phyloP scores from a whole-genome alignment of 2,888 invertebrate genomes.

The Acanthopleura granulata region DNA sequence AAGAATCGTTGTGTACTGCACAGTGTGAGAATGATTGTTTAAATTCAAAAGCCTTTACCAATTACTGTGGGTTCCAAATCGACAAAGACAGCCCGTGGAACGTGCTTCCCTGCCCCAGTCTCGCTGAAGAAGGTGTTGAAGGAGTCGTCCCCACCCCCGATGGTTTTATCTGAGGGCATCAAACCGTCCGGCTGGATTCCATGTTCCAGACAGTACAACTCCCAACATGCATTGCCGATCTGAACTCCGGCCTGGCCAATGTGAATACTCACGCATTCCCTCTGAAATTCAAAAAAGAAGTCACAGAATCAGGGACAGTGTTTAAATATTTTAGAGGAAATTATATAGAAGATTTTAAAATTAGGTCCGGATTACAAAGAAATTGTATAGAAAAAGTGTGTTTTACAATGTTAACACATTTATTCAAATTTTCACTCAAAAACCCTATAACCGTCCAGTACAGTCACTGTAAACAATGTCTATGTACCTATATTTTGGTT shows the following conservation, averaged over 20 bases:
- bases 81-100: constrained; percentile 13
- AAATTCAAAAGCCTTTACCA: neutral
- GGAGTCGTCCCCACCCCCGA: constrained; percentile 12
- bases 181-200: constrained; percentile 6
- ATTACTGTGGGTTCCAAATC: constrained; percentile 12
- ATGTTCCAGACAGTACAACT: constrained; percentile 1
- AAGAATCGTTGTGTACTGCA: no score
- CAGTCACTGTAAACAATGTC: no score
- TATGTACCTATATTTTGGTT: no score
- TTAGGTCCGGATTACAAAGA: no score
- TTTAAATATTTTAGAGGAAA: no score
- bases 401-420: no score
- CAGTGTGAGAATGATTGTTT: no score
- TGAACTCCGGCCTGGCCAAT: neutral
- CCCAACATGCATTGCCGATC: constrained; percentile 4
- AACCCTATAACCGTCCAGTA: no score
- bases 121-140: constrained; percentile 8
- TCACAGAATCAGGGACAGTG: no score
- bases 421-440: no score
- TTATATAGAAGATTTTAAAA: no score
- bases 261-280: constrained; percentile 1
- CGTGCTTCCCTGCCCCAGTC: constrained; percentile 9
- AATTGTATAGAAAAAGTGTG: no score
- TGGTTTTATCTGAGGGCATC: constrained; percentile 18
- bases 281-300: neutral